These are phyloP conservation scores for Patiria miniata DNA, from an alignment of 35 echinoderm and acorn worm species.

Conservation along the genomic window DNA sequence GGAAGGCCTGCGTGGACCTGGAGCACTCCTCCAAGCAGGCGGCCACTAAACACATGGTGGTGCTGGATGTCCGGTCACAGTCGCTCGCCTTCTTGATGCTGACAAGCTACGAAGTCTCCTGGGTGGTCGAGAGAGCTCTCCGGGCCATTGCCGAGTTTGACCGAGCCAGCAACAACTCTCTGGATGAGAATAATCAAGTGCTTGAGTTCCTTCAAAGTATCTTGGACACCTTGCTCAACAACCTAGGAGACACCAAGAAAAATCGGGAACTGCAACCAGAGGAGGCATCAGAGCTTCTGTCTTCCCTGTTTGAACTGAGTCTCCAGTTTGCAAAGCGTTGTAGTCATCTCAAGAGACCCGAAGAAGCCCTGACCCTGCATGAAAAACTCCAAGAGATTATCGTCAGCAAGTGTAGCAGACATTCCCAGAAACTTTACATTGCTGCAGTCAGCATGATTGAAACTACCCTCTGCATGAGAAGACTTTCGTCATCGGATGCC, in stretches of 20 bases:
- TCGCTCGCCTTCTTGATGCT: conserved; percentile 70
- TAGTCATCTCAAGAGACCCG: background rate
- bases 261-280: background rate
- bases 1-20: conserved; percentile 75
- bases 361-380: background rate
- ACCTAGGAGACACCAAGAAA: conserved; percentile 17
- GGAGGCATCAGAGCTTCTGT: conserved; percentile 25
- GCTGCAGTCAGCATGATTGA: conserved; percentile 1
- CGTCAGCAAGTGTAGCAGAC: background rate
- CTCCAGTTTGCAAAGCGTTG: conserved; percentile 71
- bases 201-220: conserved; percentile 51
- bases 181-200: conserved; percentile 20
- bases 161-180: conserved; percentile 38
- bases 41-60: conserved; percentile 42
- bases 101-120: conserved; percentile 53
- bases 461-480: background rate
- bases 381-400: background rate
- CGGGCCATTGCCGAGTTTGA: conserved; percentile 71
- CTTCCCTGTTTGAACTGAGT: conserved; percentile 61
- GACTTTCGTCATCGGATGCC: background rate
- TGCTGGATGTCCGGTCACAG: conserved; percentile 55
- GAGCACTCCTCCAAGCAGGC: conserved; percentile 66
- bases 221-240: conserved; percentile 34
- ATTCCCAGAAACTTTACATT: background rate
- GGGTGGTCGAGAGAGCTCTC: conserved; percentile 72